Evolutionary conservation across 1,140 invertebrate species (phyloP), one percentile per base, ranked within the genome.

Genomic region (Drosophila willistoni): DNA sequence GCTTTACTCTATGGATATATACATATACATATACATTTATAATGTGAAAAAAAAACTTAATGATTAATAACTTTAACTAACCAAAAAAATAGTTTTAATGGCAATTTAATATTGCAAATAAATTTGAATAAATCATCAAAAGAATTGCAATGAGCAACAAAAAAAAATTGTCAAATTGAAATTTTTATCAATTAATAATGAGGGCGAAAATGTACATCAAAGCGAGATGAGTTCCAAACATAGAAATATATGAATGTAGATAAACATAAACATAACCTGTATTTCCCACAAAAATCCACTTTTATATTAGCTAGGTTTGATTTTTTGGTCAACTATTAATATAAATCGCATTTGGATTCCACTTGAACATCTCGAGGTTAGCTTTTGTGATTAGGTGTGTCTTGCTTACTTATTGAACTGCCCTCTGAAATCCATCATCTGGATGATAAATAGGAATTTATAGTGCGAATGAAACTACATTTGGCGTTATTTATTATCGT

Each of bases 11-110:
- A 47, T 47, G 17, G 14, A 47, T 19, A 17, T 44, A 44, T 44
- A n/a, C n/a, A n/a, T n/a, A n/a, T n/a, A n/a, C n/a, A n/a, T 44
- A 47, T 19, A 9, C 17, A 47, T 47, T 19, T 47, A 19, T 19
- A 19, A 47, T 13, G 36, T 19, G 36, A 3, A 41, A 41, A 65
- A 65, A 69, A 69, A 73, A 36, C 36, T 59, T 71, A 68, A 83
- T 77, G 70, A 83, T 51, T 51, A 51, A 51, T 51, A 51, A 51
- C 44, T 51, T 51, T 51, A 51, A 19, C 44, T 51, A 22, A 51
- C 17, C 10, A 51, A 51, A 47, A 47, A 51, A 51, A 47, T 51
- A 22, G 17, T 51, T 51, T 51, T 22, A 51, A 51, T 51, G 17
- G 44, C 44, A 22, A 51, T 51, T 51, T 51, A 51, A 51, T 51